phyloP scores from a whole-genome alignment of 1,140 invertebrate genomes.

The Plectrocnemia conspersa region DNA sequence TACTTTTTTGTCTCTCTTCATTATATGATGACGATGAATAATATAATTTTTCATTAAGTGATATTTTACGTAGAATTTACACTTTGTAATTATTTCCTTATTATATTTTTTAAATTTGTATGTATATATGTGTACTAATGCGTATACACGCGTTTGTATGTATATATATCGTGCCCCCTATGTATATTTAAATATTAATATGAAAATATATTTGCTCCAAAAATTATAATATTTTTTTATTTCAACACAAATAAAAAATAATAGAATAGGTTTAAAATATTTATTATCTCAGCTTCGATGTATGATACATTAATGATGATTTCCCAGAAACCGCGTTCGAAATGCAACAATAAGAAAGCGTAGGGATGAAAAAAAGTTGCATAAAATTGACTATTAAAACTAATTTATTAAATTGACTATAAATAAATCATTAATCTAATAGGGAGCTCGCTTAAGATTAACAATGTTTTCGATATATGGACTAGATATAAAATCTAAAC shows the following conservation, averaged over 20 bases:
- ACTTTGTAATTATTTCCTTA: conserved; percentile 12
- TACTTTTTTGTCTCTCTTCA: conserved; percentile 9
- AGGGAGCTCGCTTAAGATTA: background rate
- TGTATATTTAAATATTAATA: conserved; percentile 34
- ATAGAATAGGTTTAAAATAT: background rate
- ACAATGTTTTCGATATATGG: background rate
- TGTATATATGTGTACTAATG: conserved; percentile 4
- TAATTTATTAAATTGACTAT: background rate
- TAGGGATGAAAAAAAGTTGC: background rate
- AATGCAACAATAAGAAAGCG: background rate
- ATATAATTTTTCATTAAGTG: conserved; percentile 13
- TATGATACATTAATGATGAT: background rate
- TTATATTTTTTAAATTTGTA: conserved; percentile 7
- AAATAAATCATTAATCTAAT: background rate
- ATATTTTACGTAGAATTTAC: conserved; percentile 15
- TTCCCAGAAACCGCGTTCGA: background rate
- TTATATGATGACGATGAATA: background rate
- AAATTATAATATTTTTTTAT: conserved; percentile 17
- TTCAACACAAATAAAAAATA: background rate
- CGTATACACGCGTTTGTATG: background rate
- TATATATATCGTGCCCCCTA: conserved; percentile 22
- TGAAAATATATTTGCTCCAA: conserved; percentile 34
- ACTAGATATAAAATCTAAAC: background rate
- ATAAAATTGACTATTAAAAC: background rate
- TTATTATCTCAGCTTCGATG: background rate